A percentile compares a stretch with the other conserved stretches of the same genome.
Conservation (phyloP, 2,113 vertebrate species). For the Vombatus ursinus region DNA sequence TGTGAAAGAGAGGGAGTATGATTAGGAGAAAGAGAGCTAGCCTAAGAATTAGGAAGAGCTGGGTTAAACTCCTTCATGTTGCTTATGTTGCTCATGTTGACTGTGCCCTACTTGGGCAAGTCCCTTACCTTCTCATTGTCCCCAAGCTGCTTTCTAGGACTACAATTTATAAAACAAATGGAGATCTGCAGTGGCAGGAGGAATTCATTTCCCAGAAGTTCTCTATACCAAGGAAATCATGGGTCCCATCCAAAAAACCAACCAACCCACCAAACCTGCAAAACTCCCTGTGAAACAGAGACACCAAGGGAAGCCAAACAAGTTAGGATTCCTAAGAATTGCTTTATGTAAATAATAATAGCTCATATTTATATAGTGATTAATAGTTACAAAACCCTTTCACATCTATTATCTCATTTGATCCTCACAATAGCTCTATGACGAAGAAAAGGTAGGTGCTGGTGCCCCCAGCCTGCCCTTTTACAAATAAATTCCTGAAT, state of each 20-base stretch:
- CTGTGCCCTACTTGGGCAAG: background rate
- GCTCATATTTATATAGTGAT: background rate
- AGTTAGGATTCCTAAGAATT: background rate
- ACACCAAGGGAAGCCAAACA: background rate
- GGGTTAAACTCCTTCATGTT: background rate
- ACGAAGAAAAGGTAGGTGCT: background rate
- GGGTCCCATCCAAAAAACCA: background rate
- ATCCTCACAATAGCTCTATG: background rate
- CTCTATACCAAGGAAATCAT: background rate
- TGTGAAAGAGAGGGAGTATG: background rate
- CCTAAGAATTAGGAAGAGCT: background rate
- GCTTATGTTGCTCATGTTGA: no score
- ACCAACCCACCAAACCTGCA: background rate
- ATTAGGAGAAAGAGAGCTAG: background rate
- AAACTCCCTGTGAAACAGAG: background rate
- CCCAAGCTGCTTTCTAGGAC: background rate
- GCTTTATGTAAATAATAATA: background rate
- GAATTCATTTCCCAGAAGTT: background rate
- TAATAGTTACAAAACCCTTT: background rate
- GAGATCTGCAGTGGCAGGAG: background rate
- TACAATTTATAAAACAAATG: background rate
- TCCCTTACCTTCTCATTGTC: background rate
- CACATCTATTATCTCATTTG: background rate
- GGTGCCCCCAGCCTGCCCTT: background rate
- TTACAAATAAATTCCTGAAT: background rate